Base-by-base conservation (phyloP, 2,797 vertebrate genomes). In the Anguilla megastoma region DNA sequence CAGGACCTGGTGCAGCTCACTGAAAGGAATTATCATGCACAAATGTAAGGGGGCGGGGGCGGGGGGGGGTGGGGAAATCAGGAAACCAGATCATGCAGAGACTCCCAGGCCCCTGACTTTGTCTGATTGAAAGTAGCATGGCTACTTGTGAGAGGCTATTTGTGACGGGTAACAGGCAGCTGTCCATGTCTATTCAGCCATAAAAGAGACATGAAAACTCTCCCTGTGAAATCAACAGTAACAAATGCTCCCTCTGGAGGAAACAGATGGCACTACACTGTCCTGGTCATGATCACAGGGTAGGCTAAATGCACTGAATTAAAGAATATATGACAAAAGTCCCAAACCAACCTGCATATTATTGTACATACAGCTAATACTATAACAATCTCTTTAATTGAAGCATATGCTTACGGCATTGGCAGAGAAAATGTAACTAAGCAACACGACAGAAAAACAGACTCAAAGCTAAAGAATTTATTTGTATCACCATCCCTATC, bases 121-220 rank as follows among this genome's bases (percentile, higher is more conserved):
- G 86, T 87, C 80, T 18, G 87, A 88, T 89, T 86, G 60, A 85
- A 88, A 85, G 89, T 87, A 86, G 88, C 87, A 66, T 84, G 63
- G 85, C 90, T 88, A 86, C 86, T 88, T 56, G 87, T 89, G 88
- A 63, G 87, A 74, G 83, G 86, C 76, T 85, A 87, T 91, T 90
- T 88, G 60, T 45, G 71, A 76, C 85, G 88, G 86, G 87, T 88
- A 86, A 84, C 66, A 85, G 87, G 87, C 50, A 56, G 85, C 86
- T 88, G 88, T 89, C 86, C 56, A 18, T 88, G 87, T 89, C 86
- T 52, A 89, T 90, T 88, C 88, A 85, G 87, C 85, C 86, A 24
- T n/a, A 88, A 27, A 82, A 14, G 87, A 90, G 85, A 89, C 56
- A 88, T 56, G 89, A 88, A 87, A 85, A 83, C 85, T 87, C 79